phyloP scores from a whole-genome alignment of 2,888 invertebrate species.

The Acronicta alni region DNA sequence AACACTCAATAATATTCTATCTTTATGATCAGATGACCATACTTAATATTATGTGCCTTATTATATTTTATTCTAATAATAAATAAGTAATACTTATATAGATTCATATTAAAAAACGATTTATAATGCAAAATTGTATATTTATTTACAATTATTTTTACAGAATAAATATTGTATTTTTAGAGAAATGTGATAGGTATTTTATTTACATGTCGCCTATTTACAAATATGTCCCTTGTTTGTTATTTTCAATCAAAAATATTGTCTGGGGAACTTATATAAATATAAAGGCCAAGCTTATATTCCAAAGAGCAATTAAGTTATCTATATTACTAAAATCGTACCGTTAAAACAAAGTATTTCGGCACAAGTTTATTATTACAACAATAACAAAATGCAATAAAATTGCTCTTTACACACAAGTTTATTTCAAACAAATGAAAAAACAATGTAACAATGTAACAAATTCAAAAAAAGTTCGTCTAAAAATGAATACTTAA shows the following conservation, averaged over 20 bases:
- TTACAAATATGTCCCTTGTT: neutral
- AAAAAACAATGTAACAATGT: neutral
- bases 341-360: too few species aligned
- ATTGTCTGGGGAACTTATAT: neutral
- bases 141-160: slow-evolving; percentile 41
- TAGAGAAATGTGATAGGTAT: neutral
- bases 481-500: neutral
- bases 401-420: neutral
- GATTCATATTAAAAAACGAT: slow-evolving; percentile 17
- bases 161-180: slow-evolving; percentile 36
- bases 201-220: slow-evolving; percentile 8
- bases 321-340: too few species aligned
- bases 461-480: neutral
- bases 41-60: slow-evolving; percentile 25
- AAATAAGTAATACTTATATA: slow-evolving; percentile 11
- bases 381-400: neutral
- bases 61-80: slow-evolving; percentile 14
- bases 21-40: too few species aligned
- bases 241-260: neutral
- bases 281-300: too few species aligned
- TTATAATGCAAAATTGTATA: slow-evolving; percentile 31
- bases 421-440: slow-evolving; percentile 2
- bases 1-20: too few species aligned
- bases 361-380: too few species aligned
- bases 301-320: too few species aligned